phyloP scores from a whole-genome alignment of 1,140 invertebrate genomes.

The Panagrolaimus sp. region DNA sequence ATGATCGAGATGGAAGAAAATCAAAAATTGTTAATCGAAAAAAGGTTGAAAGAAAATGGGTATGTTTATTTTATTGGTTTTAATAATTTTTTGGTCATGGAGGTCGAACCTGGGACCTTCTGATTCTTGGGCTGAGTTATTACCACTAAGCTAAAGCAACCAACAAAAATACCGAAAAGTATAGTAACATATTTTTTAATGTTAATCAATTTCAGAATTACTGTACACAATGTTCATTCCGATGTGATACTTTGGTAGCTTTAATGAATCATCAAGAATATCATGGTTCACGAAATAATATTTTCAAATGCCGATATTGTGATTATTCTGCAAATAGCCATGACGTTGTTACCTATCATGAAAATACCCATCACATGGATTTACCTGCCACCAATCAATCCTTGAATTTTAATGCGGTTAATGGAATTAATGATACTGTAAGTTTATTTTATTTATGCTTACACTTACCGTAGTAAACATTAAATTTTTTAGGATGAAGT shows the following conservation, averaged over 20 bases:
- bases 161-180: no score
- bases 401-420: background rate
- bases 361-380: slow-evolving; percentile 10
- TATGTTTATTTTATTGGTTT: no score
- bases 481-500: background rate
- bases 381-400: background rate
- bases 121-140: no score
- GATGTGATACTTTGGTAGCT: background rate
- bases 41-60: slow-evolving; percentile 7
- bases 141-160: no score
- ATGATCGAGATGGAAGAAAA: slow-evolving; percentile 5
- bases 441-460: no score
- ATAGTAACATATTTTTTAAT: no score
- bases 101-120: no score
- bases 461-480: no score
- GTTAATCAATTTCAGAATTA: background rate
- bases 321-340: slow-evolving; percentile 8
- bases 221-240: slow-evolving; percentile 6
- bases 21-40: background rate
- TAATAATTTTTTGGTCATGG: no score
- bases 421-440: background rate
- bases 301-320: slow-evolving; percentile 11
- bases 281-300: background rate
- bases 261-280: slow-evolving; percentile 10
- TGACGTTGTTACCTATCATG: slow-evolving; percentile 6